These are phyloP conservation scores for Apogon talboti DNA, from an alignment of 2,797 vertebrate genomes.

Conservation along the genomic window DNA sequence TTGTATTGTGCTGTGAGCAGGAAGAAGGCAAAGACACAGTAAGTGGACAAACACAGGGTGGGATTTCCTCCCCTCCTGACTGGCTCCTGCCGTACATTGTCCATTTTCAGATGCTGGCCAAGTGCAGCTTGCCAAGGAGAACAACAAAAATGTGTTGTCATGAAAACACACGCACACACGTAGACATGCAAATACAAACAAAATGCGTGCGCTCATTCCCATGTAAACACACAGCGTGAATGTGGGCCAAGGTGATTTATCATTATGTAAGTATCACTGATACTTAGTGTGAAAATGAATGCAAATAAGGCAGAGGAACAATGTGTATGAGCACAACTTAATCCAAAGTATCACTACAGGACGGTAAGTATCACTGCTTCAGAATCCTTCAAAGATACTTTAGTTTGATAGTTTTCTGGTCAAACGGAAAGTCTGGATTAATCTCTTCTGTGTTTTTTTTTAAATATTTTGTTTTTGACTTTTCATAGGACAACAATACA, in stretches of 20 bases:
- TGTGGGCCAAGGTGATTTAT: not conserved
- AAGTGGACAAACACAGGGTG: conserved; percentile 79
- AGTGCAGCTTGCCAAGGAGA: conserved; percentile 43
- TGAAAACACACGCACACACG: conserved; percentile 8
- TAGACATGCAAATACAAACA: conserved; percentile 1
- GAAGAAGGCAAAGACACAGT: conserved; percentile 74
- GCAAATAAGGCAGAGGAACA: no score
- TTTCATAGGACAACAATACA: no score
- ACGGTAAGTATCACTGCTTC: no score
- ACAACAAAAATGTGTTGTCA: conserved; percentile 49
- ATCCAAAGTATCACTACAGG: no score
- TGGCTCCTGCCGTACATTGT: conserved; percentile 73
- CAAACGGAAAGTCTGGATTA: no score
- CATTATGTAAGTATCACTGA: not conserved
- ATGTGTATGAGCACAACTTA: no score
- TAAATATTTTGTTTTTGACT: no score
- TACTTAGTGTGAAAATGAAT: no score
- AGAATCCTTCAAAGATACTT: no score
- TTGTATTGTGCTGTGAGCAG: conserved; percentile 68
- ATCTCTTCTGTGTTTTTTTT: no score
- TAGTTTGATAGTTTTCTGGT: no score
- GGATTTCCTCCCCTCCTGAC: conserved; percentile 78
- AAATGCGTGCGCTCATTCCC: conserved; percentile 1
- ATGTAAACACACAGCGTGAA: not conserved
- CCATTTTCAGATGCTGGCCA: conserved; percentile 59